phyloP scores from a whole-genome alignment of 2,113 vertebrate genomes.

The Larimichthys crocea region DNA sequence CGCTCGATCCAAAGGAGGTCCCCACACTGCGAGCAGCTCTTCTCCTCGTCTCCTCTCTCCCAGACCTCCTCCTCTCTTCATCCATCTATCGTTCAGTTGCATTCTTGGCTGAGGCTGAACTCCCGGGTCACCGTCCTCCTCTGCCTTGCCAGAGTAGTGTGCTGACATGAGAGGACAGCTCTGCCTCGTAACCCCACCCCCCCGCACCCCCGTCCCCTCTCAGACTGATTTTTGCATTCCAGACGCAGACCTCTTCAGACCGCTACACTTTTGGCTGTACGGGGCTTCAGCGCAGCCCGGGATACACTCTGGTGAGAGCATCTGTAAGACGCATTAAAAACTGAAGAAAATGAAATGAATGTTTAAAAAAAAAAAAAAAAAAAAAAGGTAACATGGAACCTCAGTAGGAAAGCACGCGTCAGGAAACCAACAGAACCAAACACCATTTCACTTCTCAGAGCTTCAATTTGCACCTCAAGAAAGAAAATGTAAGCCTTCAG shows the following conservation, averaged over 20 bases:
- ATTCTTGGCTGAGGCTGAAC: constrained; percentile 33
- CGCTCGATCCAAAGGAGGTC: neutral
- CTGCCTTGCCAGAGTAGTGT: constrained; percentile 12
- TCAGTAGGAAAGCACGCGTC: constrained; percentile 1
- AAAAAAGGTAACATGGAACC: neutral
- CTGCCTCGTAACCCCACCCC: neutral
- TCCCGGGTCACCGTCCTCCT: constrained; percentile 31
- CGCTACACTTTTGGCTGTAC: neutral
- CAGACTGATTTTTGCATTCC: constrained; percentile 49
- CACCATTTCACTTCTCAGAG: too few relatives aligned
- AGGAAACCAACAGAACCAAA: neutral
- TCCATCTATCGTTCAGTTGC: constrained; percentile 16
- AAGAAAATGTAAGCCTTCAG: too few relatives aligned
- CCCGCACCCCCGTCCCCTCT: constrained; percentile 25
- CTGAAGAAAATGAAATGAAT: neutral
- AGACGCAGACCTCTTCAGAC: constrained; percentile 21
- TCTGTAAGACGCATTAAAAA: neutral
- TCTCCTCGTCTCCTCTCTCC: neutral
- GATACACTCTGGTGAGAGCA: neutral
- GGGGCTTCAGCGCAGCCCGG: neutral
- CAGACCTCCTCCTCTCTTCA: neutral
- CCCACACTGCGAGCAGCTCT: neutral
- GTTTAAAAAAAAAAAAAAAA: neutral
- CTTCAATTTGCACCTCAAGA: too few relatives aligned
- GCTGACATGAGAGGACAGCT: constrained; percentile 48